These are phyloP conservation scores for Bradypodion ventrale DNA, from an alignment of 2,797 vertebrate genomes.

Conservation along the genomic window DNA sequence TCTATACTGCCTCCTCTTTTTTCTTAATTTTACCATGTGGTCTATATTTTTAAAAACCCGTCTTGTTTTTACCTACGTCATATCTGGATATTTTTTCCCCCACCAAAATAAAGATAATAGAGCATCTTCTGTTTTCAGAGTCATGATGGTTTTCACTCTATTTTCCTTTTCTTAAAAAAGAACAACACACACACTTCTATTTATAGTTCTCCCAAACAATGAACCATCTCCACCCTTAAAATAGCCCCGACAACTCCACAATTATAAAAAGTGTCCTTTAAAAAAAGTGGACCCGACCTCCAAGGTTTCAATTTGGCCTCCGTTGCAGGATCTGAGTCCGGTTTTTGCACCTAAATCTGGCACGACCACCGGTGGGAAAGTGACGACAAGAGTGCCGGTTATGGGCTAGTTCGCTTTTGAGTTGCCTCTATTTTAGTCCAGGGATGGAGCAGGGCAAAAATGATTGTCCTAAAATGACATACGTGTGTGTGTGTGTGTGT, in stretches of 20 bases:
- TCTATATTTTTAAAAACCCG: background rate
- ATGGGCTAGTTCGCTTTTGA: background rate
- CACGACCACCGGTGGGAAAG: background rate
- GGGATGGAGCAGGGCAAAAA: background rate
- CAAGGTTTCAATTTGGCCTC: conserved; percentile 17
- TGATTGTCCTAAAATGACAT: background rate
- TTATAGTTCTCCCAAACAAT: conserved; percentile 4
- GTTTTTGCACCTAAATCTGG: conserved; percentile 7
- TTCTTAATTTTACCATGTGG: background rate
- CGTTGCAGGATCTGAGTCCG: background rate
- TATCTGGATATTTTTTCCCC: background rate
- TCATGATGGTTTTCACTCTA: background rate
- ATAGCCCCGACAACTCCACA: background rate
- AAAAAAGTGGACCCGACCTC: background rate
- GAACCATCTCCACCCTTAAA: background rate
- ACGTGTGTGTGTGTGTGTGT: background rate
- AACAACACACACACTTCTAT: no score
- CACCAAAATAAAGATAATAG: background rate
- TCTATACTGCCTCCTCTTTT: background rate
- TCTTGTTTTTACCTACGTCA: background rate
- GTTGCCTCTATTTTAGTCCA: background rate
- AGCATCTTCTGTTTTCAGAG: background rate
- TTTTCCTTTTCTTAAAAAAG: background rate
- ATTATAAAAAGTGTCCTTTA: conserved; percentile 10
- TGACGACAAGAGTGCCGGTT: background rate